Percentiles rank a stretch among this genome's conserved stretches.
Conservation (phyloP, 2,797 vertebrate species). For the Sitta carolinensis region DNA sequence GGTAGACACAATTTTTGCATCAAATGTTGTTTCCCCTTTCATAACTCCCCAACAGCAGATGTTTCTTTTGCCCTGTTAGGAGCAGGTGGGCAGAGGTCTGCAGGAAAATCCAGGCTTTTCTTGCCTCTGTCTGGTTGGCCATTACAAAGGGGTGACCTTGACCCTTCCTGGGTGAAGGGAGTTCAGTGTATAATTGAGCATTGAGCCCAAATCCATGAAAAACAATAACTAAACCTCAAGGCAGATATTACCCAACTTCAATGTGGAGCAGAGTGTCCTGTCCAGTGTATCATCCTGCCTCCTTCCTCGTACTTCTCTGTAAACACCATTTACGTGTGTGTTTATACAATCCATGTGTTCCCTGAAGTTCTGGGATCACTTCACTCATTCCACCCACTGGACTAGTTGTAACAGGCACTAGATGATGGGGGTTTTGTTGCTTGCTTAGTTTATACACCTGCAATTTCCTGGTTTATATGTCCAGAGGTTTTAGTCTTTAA, state of each 20-base stretch:
- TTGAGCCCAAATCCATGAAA: neutral
- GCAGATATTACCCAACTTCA: neutral
- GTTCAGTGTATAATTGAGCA: neutral
- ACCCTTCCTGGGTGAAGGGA: neutral
- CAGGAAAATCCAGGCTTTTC: neutral
- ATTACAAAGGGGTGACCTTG: neutral
- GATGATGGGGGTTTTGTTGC: neutral
- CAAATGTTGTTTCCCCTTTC: neutral
- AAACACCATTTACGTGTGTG: neutral
- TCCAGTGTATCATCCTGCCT: neutral
- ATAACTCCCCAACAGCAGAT: neutral
- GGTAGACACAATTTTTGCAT: neutral
- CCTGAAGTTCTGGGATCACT: neutral
- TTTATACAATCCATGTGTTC: neutral
- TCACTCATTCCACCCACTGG: neutral
- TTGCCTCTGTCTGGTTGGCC: neutral
- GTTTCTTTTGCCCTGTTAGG: neutral
- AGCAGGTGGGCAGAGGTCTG: neutral
- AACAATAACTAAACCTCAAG: neutral
- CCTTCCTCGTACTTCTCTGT: neutral
- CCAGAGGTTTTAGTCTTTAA: conserved; percentile 34
- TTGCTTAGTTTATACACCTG: conserved; percentile 30
- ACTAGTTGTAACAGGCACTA: neutral
- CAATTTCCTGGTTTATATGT: conserved; percentile 30
- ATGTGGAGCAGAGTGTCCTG: neutral